Base-by-base conservation (phyloP, 2,888 invertebrate species). In the Toxonevra muliebris region DNA sequence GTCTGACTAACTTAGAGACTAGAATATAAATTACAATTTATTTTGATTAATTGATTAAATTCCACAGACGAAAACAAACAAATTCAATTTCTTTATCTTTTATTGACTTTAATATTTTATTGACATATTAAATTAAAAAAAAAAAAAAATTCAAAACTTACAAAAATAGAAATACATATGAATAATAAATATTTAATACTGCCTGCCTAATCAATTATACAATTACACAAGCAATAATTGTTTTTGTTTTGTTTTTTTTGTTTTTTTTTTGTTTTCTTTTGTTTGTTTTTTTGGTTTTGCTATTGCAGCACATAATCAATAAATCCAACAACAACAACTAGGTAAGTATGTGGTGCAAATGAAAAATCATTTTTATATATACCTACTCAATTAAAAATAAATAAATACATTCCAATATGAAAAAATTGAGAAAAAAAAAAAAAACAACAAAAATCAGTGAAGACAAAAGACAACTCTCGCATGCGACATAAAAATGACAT, bases 291-390 rank as follows among this genome's bases (percentile, higher is more conserved):
- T 13, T 42, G 1, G 1, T 30, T 9, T 10, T 19, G 13, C 2
- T 54, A 30, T 30, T 30, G 30, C 7, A 4, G 30, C 30, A 30
- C 30, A 30, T 30, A 7, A 7, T 30, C 7, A 30, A 30, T 30
- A 2, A 30, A 30, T 7, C 2, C 30, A 30, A 30, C 30, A n/a
- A n/a, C n/a, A n/a, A 30, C 30, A 30, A 30, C 30, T 30, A 2
- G n/a, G n/a, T n/a, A n/a, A n/a, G n/a, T n/a, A 61, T 61, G 61
- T 41, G 52, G 13, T 30, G 61, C 41, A 42, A 61, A 61, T 19
- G 41, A 19, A 20, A 61, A 53, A 52, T 61, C 17, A n/a, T 61
- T 10, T 17, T 7, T 52, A 45, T 19, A 2, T 45, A 7, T 30
- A 30, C 2, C 2, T 48, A 19, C 59, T 13, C 43, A 15, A 17